phyloP scores from a whole-genome alignment of 2,888 invertebrate species.

The Cantharis lateralis region DNA sequence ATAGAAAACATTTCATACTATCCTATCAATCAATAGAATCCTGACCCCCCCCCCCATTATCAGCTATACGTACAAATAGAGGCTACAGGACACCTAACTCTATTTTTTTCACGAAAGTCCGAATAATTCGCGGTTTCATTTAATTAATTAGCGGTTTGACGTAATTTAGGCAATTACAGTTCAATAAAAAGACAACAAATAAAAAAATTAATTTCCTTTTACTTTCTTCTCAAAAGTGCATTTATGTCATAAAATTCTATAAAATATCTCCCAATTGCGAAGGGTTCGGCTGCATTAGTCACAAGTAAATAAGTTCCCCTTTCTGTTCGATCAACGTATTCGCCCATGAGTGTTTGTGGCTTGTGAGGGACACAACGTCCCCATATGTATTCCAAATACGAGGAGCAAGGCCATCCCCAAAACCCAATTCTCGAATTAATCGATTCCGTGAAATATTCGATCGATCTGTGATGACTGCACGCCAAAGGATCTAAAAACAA shows the following conservation, averaged over 20 bases:
- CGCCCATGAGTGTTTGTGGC: constrained; percentile 58
- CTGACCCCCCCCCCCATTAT: no score
- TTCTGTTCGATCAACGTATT: constrained; percentile 51
- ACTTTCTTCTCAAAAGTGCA: not conserved
- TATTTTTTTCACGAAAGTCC: no score
- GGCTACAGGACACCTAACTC: no score
- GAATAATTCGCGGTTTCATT: no score
- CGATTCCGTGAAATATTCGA: constrained; percentile 68
- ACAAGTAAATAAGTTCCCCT: constrained; percentile 62
- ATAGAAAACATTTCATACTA: no score
- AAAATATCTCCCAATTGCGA: constrained; percentile 63
- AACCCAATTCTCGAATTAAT: constrained; percentile 66
- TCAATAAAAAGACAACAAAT: not conserved
- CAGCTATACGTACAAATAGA: no score
- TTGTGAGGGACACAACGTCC: constrained; percentile 64
- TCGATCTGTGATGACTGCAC: constrained; percentile 68
- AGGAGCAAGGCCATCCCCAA: constrained; percentile 69
- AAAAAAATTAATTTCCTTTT: not conserved
- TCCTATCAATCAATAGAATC: no score
- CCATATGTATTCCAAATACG: constrained; percentile 61
- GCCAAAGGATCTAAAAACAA: constrained; percentile 60
- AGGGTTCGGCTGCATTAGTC: constrained; percentile 62
- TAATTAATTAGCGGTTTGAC: no score
- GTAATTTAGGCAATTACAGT: not conserved
- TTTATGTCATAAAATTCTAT: constrained; percentile 50